Percentiles rank a stretch among this genome's conserved stretches.
Evolutionary conservation across 1,140 invertebrate species (phyloP).

Genomic region (Euglossa dilemma): DNA sequence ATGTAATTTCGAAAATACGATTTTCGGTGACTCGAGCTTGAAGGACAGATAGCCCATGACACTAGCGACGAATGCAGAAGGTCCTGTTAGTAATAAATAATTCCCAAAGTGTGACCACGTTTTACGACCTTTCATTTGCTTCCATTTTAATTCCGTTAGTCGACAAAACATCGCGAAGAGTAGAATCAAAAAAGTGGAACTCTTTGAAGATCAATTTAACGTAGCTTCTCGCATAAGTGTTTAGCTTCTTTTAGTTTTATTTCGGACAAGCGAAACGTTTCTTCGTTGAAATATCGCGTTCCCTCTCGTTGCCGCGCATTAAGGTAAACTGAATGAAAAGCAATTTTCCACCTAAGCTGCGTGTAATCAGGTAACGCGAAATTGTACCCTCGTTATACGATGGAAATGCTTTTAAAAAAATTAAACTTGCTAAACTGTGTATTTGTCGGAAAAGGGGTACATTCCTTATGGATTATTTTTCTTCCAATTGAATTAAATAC

Average conservation of each 20-base stretch:
- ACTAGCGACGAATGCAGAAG: conserved; percentile 30
- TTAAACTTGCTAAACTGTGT: background rate
- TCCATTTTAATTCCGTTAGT: background rate
- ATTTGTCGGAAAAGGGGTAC: background rate
- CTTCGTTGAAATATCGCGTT: background rate
- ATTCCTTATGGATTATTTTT: background rate
- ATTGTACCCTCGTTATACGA: background rate
- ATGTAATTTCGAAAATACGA: conserved; percentile 23
- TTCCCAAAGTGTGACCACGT: conserved; percentile 45
- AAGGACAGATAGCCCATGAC: conserved; percentile 63
- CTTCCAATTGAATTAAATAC: no score
- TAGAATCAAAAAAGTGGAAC: no score
- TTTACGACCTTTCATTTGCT: background rate
- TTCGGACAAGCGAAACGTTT: background rate
- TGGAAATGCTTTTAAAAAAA: conserved; percentile 2
- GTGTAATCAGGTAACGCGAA: background rate
- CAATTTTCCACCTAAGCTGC: background rate
- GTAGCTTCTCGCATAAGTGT: background rate
- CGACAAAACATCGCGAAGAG: background rate
- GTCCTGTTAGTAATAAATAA: conserved; percentile 53
- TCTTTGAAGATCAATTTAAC: no score
- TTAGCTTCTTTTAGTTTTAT: background rate
- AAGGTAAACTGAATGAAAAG: background rate
- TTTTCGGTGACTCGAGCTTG: conserved; percentile 33
- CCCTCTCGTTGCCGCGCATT: background rate